A percentile compares a stretch with the other conserved stretches of the same genome.
Evolutionary conservation across 2,888 invertebrate genomes (phyloP).

Genomic region (Idaea biselata): DNA sequence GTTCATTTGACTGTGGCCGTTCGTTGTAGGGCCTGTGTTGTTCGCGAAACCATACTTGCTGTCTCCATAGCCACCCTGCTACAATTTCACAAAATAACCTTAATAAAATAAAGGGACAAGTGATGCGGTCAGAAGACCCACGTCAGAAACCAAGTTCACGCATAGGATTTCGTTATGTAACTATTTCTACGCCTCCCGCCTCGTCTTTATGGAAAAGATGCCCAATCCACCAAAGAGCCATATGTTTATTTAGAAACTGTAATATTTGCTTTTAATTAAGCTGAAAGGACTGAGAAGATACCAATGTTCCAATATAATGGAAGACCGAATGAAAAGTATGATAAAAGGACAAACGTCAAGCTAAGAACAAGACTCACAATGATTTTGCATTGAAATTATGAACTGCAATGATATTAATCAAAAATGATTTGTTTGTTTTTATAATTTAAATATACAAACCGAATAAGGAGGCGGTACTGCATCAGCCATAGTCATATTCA

Average conservation of each 20-base stretch:
- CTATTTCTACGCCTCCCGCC: too few species aligned
- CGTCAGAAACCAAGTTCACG: too few species aligned
- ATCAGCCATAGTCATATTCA: slow-evolving; percentile 65
- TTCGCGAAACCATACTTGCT: slow-evolving; percentile 84
- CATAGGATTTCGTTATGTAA: too few species aligned
- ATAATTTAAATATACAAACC: slow-evolving; percentile 72
- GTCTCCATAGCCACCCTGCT: slow-evolving; percentile 79
- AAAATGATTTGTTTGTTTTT: neutral
- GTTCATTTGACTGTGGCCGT: slow-evolving; percentile 51
- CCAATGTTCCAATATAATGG: neutral
- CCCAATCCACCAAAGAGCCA: too few species aligned
- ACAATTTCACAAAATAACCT: slow-evolving; percentile 22
- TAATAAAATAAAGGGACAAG: neutral
- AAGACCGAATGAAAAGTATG: neutral
- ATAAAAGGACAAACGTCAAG: neutral
- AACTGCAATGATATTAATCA: neutral
- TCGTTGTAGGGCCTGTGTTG: slow-evolving; percentile 58
- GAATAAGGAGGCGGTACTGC: slow-evolving; percentile 93
- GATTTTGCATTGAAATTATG: neutral
- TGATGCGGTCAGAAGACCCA: too few species aligned
- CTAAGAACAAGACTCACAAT: neutral
- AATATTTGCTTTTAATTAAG: neutral
- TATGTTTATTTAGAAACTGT: too few species aligned
- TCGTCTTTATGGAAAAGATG: too few species aligned
- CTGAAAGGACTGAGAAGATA: neutral